Evolutionary conservation across 2,113 vertebrate species (phyloP), one percentile per base, ranked within the genome.

Genomic region (Sphaerodactylus townsendi): DNA sequence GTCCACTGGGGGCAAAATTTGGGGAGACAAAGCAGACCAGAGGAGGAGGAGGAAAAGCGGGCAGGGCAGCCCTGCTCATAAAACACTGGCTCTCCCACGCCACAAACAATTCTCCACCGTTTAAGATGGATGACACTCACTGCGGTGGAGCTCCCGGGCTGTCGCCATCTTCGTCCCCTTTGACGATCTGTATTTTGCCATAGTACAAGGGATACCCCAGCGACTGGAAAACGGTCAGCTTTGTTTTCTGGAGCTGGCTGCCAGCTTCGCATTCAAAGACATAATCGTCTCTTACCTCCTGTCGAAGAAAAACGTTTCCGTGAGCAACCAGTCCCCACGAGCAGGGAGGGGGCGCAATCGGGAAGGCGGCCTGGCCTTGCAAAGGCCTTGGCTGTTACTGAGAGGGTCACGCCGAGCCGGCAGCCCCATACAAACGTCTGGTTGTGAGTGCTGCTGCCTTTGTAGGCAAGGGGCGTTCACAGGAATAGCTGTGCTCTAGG

Each of bases 221-320:
- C 11, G 98, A 97, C 94, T 99, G 99, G 93, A 98, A 97, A 94
- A 99, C 97, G 25, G 98, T 98, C 88, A 99, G 94, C 90, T 98
- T 99, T 89, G 98, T 98, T 96, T 96, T 98, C 88, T 98, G 97
- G 94, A 97, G 95, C 83, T 98, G 98, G 88, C 96, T 97, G 53
- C 98, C 97, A 74, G 97, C 96, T 96, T 99, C 98, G 95, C 97
- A 98, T 95, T 99, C 99, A 95, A 99, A 99, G 11, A 98, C 95
- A 91, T 99, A 99, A 93, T 99, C 98, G 89, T 99, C 98, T 91
- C 98, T 97, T 69, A 98, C 91, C 90, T 99, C 98, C 99, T 99
- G 91, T 88, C 89, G 92, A 89, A 11, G 85, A 4, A 92, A 86
- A 19, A 93, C 11, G 46, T 17, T 62, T 77, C 56, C 25, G 33